These are phyloP conservation scores for Rynchops niger DNA, from an alignment of 2,113 vertebrate genomes.

Conservation along the genomic window DNA sequence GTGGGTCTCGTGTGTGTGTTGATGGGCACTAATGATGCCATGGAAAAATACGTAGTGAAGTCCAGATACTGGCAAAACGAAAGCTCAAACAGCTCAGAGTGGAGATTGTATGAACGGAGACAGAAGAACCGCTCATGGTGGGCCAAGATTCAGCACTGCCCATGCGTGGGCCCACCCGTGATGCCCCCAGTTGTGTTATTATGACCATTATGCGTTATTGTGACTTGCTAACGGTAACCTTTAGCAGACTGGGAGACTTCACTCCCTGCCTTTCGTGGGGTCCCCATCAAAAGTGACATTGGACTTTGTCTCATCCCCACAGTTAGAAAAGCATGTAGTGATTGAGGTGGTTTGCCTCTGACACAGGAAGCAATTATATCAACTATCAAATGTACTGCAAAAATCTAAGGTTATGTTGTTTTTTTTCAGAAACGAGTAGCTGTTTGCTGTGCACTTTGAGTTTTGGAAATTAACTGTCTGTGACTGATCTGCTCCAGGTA, in stretches of 20 bases:
- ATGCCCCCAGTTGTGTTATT: not conserved
- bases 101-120: not conserved
- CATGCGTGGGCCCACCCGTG: rapidly evolving
- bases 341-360: not conserved
- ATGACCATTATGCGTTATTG: not conserved
- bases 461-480: not conserved
- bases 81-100: not conserved
- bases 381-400: not conserved
- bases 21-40: not conserved
- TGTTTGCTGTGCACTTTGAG: not conserved
- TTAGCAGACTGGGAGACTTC: not conserved
- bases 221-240: not conserved
- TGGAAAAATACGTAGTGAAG: not conserved
- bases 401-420: not conserved
- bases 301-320: not conserved
- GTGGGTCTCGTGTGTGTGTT: rapidly evolving
- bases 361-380: not conserved
- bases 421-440: not conserved
- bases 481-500: not conserved
- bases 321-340: not conserved
- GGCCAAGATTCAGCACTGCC: not conserved
- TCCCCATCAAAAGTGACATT: not conserved
- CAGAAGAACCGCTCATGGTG: rapidly evolving
- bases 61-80: not conserved
- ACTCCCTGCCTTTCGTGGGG: not conserved